Conservation (phyloP, 2,888 invertebrate species). For the Argynnis bischoffii region DNA sequence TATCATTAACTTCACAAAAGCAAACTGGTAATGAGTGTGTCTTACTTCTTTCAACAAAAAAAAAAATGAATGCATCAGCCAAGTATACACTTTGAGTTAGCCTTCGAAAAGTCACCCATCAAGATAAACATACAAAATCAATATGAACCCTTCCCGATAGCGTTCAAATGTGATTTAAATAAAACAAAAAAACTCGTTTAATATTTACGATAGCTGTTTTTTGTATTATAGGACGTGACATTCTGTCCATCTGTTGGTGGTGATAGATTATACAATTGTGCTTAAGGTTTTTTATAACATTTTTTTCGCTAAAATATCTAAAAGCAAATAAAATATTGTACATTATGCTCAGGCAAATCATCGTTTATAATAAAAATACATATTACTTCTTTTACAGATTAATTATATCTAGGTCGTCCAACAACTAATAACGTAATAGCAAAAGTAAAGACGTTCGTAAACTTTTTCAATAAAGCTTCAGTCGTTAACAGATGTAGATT, state of each 20-base stretch:
- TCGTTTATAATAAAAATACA: too few species aligned
- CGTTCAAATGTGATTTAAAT: conserved; percentile 70
- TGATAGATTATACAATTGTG: conserved; percentile 8
- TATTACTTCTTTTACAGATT: too few species aligned
- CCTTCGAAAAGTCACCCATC: conserved; percentile 61
- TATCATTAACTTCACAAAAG: conserved; percentile 16
- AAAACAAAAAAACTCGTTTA: conserved; percentile 53
- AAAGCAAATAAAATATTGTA: too few species aligned
- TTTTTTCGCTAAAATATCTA: background rate
- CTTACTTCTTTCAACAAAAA: conserved; percentile 30
- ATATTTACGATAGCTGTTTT: conserved; percentile 45
- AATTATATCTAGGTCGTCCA: too few species aligned
- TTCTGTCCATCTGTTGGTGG: conserved; percentile 12
- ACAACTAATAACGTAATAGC: too few species aligned
- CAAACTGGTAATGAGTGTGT: conserved; percentile 30
- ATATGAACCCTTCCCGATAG: conserved; percentile 75
- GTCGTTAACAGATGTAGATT: too few species aligned
- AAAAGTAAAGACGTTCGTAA: too few species aligned
- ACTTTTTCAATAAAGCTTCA: too few species aligned
- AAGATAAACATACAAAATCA: conserved; percentile 77
- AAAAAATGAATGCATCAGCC: conserved; percentile 23
- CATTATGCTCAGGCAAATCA: too few species aligned
- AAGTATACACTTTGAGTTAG: conserved; percentile 35
- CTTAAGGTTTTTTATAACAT: background rate
- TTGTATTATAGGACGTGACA: conserved; percentile 22